A percentile compares a stretch with the other conserved stretches of the same genome.
phyloP scores from a whole-genome alignment of 2,113 vertebrate species.

The Vidua macroura region DNA sequence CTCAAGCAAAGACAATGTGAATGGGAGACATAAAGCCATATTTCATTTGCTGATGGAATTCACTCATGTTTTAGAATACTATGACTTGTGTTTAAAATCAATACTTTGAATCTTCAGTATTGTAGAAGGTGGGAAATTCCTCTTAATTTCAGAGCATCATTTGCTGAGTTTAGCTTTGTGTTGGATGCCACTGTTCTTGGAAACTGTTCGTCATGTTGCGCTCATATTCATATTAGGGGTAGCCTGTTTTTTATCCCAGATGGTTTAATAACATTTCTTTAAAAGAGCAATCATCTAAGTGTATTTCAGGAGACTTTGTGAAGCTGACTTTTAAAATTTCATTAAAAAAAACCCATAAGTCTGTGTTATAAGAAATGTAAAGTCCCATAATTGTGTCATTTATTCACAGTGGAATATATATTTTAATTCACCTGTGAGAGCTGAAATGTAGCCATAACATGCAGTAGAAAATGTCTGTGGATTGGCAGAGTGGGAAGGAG shows the following conservation, averaged over 20 bases:
- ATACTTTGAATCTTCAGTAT: not conserved
- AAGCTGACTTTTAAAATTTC: not conserved
- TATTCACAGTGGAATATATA: not conserved
- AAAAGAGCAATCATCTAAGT: not conserved
- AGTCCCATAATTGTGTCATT: not conserved
- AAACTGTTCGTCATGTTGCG: not conserved
- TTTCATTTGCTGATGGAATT: not conserved
- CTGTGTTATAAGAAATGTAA: not conserved
- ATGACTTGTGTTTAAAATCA: not conserved
- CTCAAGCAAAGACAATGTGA: not conserved
- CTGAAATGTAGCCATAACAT: not conserved
- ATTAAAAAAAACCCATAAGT: fast-evolving
- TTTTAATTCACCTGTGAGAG: not conserved
- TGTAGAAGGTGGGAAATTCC: not conserved
- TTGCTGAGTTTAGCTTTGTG: not conserved
- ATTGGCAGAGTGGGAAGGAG: not conserved
- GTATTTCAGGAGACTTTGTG: not conserved
- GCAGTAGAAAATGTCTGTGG: not conserved
- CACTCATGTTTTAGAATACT: not conserved
- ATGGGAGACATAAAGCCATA: not conserved
- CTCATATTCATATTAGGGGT: not conserved
- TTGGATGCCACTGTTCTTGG: not conserved
- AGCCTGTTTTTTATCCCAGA: not conserved
- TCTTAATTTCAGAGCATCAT: not conserved
- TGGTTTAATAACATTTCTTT: not conserved